Conservation (phyloP, 2,797 vertebrate species). For the Semaprochilodus insignis region DNA sequence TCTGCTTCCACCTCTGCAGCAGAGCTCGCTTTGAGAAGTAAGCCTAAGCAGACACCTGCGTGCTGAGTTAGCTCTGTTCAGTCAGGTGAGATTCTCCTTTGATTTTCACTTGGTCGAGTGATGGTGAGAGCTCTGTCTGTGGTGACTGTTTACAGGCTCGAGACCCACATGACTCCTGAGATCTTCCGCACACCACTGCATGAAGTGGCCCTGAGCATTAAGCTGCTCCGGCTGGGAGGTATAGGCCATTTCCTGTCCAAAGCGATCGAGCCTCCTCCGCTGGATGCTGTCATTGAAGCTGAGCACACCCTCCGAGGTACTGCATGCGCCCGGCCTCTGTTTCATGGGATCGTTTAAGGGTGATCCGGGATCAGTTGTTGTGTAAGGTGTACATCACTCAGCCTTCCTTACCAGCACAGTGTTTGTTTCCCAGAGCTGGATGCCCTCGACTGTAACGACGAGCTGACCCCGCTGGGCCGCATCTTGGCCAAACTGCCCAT, state of each 20-base stretch:
- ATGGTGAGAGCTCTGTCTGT: not conserved
- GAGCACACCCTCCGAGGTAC: conserved; percentile 91
- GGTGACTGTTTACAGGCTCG: conserved; percentile 77
- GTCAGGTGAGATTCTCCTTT: not conserved
- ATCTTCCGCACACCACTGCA: conserved; percentile 95
- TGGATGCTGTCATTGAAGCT: conserved; percentile 95
- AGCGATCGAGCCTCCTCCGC: conserved; percentile 92
- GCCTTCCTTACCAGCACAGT: no score
- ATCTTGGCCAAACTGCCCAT: conserved; percentile 94
- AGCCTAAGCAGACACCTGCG: not conserved
- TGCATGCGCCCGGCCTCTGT: not conserved
- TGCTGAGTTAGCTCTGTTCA: no score
- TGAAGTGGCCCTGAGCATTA: conserved; percentile 94
- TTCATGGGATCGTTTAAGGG: not conserved
- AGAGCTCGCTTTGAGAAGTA: conserved; percentile 88
- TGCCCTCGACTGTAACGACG: conserved; percentile 91
- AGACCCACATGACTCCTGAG: conserved; percentile 94
- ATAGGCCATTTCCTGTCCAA: conserved; percentile 95
- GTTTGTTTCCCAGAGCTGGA: conserved; percentile 84
- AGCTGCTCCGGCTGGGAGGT: conserved; percentile 89
- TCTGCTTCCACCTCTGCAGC: conserved; percentile 95
- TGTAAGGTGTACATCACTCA: no score
- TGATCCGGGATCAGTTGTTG: no score
- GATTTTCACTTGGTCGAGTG: not conserved
- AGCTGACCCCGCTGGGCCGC: conserved; percentile 93